Evolutionary conservation across 2,888 invertebrate genomes (phyloP), one percentile per base, ranked within the genome.

Genomic region (Eugnorisma glareosa): DNA sequence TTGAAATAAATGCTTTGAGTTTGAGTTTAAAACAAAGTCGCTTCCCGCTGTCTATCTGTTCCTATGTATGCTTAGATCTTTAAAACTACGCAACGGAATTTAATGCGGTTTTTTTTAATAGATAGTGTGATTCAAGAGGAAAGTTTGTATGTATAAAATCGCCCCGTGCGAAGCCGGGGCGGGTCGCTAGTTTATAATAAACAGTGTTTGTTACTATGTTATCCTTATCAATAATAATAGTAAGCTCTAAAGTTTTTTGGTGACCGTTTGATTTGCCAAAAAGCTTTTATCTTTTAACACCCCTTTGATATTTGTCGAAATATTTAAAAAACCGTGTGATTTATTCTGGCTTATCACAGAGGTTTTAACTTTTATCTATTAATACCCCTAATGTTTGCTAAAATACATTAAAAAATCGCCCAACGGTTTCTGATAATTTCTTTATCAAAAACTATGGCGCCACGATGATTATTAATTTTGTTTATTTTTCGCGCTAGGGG

Each of bases 321-420:
- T 28, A 40, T 64, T 28, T 4, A 48, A 72, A 43, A 24, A 45
- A 45, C 63, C 28, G 35, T 79, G 69, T 35, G 5, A 35, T 48
- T 35, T 21, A 61, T 61, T 61, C 40, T 13, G 1, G 18, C 13
- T 11, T 61, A 28, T 24, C 24, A 61, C 51, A 61, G 13, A 13
- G 21, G 61, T 61, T 61, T 61, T 35, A 31, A 21, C 0, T 51
- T 35, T 61, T 77, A 77, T 77, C 61, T 61, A 43, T 51, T 51
- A 79, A 77, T 28, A 51, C 28, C 75, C 35, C 43, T 15, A 0
- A 13, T 70, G 11, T 61, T 79, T 71, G 35, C 18, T 43, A 31
- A 77, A 76, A 67, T 31, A 70, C 40, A 24, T 6, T 1, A 21
- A 11, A 64, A 37, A 37, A 61, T 11, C 35, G 18, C 24, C 1